Evolutionary conservation across 1,140 invertebrate genomes (phyloP), one percentile per base, ranked within the genome.

Genomic region (Orchesella cincta): DNA sequence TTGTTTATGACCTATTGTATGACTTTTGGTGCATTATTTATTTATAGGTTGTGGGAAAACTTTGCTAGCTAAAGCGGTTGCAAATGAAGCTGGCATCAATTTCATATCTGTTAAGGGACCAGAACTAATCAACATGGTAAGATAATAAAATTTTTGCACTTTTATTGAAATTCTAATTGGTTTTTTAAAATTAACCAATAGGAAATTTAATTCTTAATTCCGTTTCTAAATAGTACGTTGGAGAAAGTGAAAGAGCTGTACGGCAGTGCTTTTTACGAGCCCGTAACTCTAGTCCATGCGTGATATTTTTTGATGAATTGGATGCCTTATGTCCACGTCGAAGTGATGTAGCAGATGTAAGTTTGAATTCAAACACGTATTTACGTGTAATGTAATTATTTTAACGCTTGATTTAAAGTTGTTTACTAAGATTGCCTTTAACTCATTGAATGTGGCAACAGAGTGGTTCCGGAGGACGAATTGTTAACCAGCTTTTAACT

Each of bases 221-320:
- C n/a, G n/a, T n/a, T n/a, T n/a, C n/a, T n/a, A n/a, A n/a, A 33
- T 83, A 96, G 95, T 99, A 99, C 87, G 95, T 99, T 36, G 98
- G 98, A 79, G 98, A 99, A 86, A 99, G 96, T 88, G 98, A 99
- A 86, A 89, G 94, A 83, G 96, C 96, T 1, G 95, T 99, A 0
- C 87, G 98, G 46, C 92, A 95, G 29, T 94, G 96, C 83, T 99
- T 99, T 85, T 91, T 94, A 83, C 88, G 97, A 79, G 98, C 97
- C 0, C 86, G 93, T 57, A 97, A 98, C 86, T 98, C 96, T 0
- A 89, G 94, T 0, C 98, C 98, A 0, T 99, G 98, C 86, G 95
- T 99, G 18, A 98, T 99, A 84, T 99, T 99, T 87, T 99, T 99
- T 86, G 98, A 99, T 85, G 98, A 99, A 87, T 90, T 99, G 79